Evolutionary conservation across 2,113 vertebrate species (phyloP).

Genomic region (Pseudorhombus dupliciocellatus): DNA sequence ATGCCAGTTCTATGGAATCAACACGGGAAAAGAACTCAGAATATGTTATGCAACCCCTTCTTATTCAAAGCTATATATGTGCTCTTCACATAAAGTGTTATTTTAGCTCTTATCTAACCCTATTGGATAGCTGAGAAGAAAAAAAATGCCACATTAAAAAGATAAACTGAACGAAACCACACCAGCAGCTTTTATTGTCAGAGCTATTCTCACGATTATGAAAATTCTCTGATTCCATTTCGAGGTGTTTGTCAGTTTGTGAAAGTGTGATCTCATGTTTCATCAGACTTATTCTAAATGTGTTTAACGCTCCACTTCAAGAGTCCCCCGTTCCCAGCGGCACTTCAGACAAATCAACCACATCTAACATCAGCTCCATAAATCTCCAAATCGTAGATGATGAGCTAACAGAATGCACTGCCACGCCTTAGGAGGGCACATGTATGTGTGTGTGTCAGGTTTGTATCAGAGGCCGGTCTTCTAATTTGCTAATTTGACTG

Average conservation of each 20-base stretch:
- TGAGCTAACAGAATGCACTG: background rate
- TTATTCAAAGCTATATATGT: too few relatives aligned
- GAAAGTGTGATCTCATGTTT: slow-evolving; percentile 18
- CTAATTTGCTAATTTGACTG: background rate
- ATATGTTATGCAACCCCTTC: background rate
- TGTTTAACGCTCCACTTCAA: slow-evolving; percentile 26
- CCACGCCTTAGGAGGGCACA: background rate
- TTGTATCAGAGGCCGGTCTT: background rate
- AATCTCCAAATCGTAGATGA: background rate
- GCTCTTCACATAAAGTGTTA: too few relatives aligned
- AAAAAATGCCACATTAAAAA: slow-evolving; percentile 26
- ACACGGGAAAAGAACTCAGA: slow-evolving; percentile 1
- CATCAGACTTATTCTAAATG: slow-evolving; percentile 4
- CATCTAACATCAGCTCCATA: background rate
- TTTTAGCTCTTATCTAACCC: background rate
- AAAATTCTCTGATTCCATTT: slow-evolving; percentile 8
- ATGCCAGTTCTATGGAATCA: slow-evolving; percentile 23
- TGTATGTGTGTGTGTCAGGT: background rate
- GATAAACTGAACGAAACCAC: slow-evolving; percentile 2
- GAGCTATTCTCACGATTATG: background rate
- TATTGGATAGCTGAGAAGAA: background rate
- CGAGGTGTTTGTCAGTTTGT: slow-evolving; percentile 8
- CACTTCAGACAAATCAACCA: slow-evolving; percentile 7
- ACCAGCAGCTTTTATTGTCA: slow-evolving; percentile 13
- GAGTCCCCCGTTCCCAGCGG: too few relatives aligned